phyloP scores from a whole-genome alignment of 2,888 invertebrate species.

The Dinocampus coccinellae region DNA sequence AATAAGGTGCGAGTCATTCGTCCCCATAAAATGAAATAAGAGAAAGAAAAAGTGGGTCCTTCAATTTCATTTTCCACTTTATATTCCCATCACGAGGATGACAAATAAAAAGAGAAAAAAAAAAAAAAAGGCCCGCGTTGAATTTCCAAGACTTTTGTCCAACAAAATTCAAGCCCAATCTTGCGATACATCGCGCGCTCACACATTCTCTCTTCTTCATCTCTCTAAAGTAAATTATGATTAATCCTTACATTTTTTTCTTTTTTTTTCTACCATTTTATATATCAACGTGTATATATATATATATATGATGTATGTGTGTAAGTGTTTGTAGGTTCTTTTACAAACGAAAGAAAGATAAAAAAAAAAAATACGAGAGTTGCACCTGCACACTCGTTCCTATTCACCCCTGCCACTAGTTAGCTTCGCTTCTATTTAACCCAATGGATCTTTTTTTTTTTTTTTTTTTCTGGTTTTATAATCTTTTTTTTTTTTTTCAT shows the following conservation, averaged over 20 bases:
- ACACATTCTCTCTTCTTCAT: not conserved
- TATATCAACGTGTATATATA: no score
- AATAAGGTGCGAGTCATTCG: constrained; percentile 18
- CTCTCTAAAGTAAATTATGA: constrained; percentile 33
- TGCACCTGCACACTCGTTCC: constrained; percentile 46
- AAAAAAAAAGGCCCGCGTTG: not conserved
- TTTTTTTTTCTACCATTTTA: constrained; percentile 20
- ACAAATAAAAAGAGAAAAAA: not conserved
- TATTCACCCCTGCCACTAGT: constrained; percentile 42
- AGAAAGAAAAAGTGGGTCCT: not conserved
- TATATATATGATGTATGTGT: no score
- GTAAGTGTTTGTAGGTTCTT: no score
- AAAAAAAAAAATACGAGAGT: constrained; percentile 18
- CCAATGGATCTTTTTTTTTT: constrained; percentile 6
- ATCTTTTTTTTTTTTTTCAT: no score
- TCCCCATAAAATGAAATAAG: not conserved
- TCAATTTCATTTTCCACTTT: not conserved
- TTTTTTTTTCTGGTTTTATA: not conserved
- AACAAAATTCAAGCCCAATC: constrained; percentile 12
- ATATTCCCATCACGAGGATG: not conserved
- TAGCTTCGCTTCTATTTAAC: constrained; percentile 48
- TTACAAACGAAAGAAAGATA: not conserved
- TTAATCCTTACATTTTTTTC: constrained; percentile 31
- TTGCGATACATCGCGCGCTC: constrained; percentile 2
- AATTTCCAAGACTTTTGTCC: constrained; percentile 18